phyloP scores from a whole-genome alignment of 2,797 vertebrate species.

The Sparus aurata region DNA sequence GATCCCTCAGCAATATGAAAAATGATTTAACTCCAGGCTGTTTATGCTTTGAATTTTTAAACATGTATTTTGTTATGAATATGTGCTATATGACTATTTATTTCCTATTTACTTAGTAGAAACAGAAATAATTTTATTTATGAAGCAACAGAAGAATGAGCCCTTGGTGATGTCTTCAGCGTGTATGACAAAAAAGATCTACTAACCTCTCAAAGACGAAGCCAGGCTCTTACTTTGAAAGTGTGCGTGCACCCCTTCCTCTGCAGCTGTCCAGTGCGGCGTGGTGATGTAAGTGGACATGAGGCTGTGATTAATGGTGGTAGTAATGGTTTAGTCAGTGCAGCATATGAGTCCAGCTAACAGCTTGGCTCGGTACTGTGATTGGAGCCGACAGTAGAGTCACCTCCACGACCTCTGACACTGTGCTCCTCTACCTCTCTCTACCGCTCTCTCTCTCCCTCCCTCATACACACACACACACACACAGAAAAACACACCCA shows the following conservation, averaged over 20 bases:
- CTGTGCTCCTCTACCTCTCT: conserved; percentile 18
- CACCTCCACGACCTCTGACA: conserved; percentile 63
- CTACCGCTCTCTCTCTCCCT: neutral
- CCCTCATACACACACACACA: neutral
- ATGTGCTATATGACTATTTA: neutral
- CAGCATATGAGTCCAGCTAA: conserved; percentile 69
- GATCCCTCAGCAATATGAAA: neutral
- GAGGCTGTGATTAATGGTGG: conserved; percentile 84
- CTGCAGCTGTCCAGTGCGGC: conserved; percentile 39
- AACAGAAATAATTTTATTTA: neutral
- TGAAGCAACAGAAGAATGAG: too few relatives aligned
- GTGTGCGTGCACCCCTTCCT: conserved; percentile 10
- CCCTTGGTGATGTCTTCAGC: neutral
- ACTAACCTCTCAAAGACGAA: conserved; percentile 4
- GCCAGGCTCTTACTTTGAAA: conserved; percentile 57
- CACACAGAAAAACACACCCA: conserved; percentile 10
- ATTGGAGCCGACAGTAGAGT: conserved; percentile 67
- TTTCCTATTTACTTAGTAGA: neutral
- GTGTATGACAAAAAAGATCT: neutral
- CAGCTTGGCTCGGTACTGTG: conserved; percentile 48
- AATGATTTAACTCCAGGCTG: neutral
- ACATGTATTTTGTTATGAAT: neutral
- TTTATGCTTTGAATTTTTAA: neutral
- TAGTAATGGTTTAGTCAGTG: conserved; percentile 78
- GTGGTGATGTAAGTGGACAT: conserved; percentile 63